Evolutionary conservation across 1,140 invertebrate genomes (phyloP).

Genomic region (Hycleus phaleratus): DNA sequence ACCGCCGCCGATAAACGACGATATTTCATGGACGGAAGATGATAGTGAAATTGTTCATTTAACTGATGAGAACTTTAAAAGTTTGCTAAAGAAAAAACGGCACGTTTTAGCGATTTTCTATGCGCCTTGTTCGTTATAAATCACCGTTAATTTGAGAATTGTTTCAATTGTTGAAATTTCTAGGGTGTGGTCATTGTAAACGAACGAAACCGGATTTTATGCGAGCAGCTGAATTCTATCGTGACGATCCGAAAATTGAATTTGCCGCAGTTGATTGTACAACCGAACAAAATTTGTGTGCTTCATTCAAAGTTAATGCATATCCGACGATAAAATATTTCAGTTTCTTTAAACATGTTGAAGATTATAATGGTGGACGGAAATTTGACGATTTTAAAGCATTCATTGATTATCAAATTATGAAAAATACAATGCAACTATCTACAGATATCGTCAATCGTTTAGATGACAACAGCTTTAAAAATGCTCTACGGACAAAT

Average conservation of each 20-base stretch:
- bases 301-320: constrained; percentile 63
- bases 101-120: constrained; percentile 87
- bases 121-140: constrained; percentile 68
- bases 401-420: constrained; percentile 43
- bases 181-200: constrained; percentile 90
- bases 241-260: constrained; percentile 62
- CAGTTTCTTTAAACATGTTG: constrained; percentile 63
- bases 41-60: constrained; percentile 67
- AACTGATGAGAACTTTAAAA: constrained; percentile 61
- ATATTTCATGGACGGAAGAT: constrained; percentile 68
- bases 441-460: background rate
- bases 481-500: background rate
- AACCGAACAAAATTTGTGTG: constrained; percentile 54
- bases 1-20: constrained; percentile 71
- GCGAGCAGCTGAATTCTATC: constrained; percentile 64
- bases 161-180: constrained; percentile 24
- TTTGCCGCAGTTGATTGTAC: constrained; percentile 84
- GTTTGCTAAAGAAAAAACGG: constrained; percentile 60
- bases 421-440: constrained; percentile 40
- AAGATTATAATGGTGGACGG: constrained; percentile 64
- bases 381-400: constrained; percentile 51
- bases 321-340: constrained; percentile 87
- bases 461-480: background rate
- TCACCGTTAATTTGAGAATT: background rate
- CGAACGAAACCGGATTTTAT: constrained; percentile 79